Base-by-base conservation (phyloP, 2,113 vertebrate genomes). In the Electrona antarctica region DNA sequence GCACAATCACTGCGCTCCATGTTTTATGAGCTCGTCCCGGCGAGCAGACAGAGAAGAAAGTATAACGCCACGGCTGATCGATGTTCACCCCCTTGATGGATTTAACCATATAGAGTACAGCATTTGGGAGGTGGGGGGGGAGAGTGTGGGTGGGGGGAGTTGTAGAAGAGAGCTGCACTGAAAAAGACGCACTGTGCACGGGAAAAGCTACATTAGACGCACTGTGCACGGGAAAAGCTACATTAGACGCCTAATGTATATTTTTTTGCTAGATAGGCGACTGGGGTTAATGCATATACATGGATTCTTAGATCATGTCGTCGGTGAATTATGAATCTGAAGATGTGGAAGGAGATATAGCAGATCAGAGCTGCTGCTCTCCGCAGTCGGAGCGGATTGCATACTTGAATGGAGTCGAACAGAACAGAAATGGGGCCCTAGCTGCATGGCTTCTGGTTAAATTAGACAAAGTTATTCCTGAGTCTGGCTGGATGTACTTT, bases 1-100 rank as follows among this genome's bases (percentile, higher is more conserved):
- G 86, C 77, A 85, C 85, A 84, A 78, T 87, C 86, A 88, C 79
- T 82, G 80, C 85, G 60, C 21, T 1, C n/a, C 71, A 80, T 91
- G 86, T 76, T 91, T 90, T 90, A 88, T 82, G 88, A 86, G 80
- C 76, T 80, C 59, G 60, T 80, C 80, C 77, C 79, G 78, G 80
- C 66, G 48, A 77, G 72, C 77, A 84, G 84, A 88, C 88, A 79
- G 76, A 85, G 77, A 84, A 80, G 76, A 86, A 87, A 81, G 5
- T 21, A 85, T 76, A 85, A 80, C 65, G 71, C 50, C 67, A 12
- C 73, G 64, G 72, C 81, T 88, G 90, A 90, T 91, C 65, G 80
- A 88, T 89, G 83, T 73, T 77, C 15, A 67, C 77, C 81, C 75
- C 48, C 50, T 77, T 85, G 85, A 87, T 87, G 84, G 83, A 86